Percentiles rank a stretch among this genome's conserved stretches.
Conservation (phyloP, 1,140 invertebrate genomes). For the Drosophila arawakana region DNA sequence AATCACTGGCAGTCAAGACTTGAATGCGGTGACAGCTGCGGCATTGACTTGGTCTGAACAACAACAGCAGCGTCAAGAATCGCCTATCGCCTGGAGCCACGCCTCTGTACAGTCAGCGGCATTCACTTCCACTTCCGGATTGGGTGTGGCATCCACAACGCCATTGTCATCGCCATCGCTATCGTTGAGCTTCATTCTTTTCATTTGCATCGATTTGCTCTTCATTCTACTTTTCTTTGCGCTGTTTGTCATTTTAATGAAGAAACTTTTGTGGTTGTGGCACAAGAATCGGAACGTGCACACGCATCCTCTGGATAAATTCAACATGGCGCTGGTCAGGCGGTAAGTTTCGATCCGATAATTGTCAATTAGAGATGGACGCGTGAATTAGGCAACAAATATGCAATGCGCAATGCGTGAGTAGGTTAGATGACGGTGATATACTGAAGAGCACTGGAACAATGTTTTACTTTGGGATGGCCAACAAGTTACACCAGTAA, state of each 20-base stretch:
- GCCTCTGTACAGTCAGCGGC: constrained; percentile 48
- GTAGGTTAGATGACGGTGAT: neutral
- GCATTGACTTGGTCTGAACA: constrained; percentile 46
- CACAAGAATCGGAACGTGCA: constrained; percentile 83
- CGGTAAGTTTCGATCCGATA: constrained; percentile 55
- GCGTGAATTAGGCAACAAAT: neutral
- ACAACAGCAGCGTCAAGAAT: constrained; percentile 20
- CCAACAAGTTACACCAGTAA: no score
- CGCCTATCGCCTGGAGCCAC: constrained; percentile 25
- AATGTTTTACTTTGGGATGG: no score
- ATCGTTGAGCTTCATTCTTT: constrained; percentile 79
- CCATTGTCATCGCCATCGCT: constrained; percentile 34
- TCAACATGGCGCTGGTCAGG: constrained; percentile 75
- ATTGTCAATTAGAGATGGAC: constrained; percentile 7
- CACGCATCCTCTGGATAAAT: constrained; percentile 81
- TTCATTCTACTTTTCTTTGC: constrained; percentile 82
- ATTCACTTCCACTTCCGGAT: constrained; percentile 69
- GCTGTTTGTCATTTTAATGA: constrained; percentile 85
- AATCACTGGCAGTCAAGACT: constrained; percentile 53
- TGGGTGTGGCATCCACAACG: constrained; percentile 30
- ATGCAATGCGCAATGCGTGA: neutral
- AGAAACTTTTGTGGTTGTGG: constrained; percentile 84
- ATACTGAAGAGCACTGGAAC: no score
- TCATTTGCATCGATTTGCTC: constrained; percentile 80
- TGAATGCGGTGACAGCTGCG: constrained; percentile 50